A percentile compares a stretch with the other conserved stretches of the same genome.
phyloP scores from a whole-genome alignment of 2,113 vertebrate genomes.

The Pelobates fuscus region DNA sequence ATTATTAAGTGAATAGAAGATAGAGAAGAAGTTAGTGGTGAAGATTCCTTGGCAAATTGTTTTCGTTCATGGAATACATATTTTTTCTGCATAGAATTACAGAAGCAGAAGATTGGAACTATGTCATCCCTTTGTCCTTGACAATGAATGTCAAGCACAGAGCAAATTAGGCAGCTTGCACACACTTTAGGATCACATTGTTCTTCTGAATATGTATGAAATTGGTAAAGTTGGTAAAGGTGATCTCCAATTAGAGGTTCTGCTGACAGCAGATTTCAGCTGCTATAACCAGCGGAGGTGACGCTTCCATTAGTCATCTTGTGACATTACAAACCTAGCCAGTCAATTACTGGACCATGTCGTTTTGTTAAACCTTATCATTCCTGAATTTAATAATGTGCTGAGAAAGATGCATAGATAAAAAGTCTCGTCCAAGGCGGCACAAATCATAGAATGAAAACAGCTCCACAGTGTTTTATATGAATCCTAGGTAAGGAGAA shows the following conservation, averaged over 20 bases:
- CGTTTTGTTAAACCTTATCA: conserved; percentile 40
- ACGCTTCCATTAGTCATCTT: conserved; percentile 55
- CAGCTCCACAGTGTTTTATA: neutral
- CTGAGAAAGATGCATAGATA: conserved; percentile 18
- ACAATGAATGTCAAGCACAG: conserved; percentile 45
- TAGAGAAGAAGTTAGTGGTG: conserved; percentile 1
- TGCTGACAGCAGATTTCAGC: conserved; percentile 59
- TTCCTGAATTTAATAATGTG: conserved; percentile 35
- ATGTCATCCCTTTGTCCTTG: conserved; percentile 52
- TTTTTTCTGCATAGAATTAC: conserved; percentile 2
- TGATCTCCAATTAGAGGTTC: conserved; percentile 60
- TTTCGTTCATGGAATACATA: conserved; percentile 12
- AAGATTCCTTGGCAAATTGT: neutral
- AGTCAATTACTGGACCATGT: conserved; percentile 52
- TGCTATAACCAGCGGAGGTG: conserved; percentile 53
- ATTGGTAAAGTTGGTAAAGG: conserved; percentile 53
- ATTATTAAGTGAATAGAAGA: no score
- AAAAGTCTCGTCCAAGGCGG: neutral
- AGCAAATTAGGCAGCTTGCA: neutral
- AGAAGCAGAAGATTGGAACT: neutral
- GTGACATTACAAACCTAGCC: conserved; percentile 53
- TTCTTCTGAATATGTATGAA: conserved; percentile 44
- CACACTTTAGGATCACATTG: conserved; percentile 4
- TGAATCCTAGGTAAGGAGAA: neutral
- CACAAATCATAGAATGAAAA: no score